Conservation (phyloP, 2,797 vertebrate species). For the Pterois miles region DNA sequence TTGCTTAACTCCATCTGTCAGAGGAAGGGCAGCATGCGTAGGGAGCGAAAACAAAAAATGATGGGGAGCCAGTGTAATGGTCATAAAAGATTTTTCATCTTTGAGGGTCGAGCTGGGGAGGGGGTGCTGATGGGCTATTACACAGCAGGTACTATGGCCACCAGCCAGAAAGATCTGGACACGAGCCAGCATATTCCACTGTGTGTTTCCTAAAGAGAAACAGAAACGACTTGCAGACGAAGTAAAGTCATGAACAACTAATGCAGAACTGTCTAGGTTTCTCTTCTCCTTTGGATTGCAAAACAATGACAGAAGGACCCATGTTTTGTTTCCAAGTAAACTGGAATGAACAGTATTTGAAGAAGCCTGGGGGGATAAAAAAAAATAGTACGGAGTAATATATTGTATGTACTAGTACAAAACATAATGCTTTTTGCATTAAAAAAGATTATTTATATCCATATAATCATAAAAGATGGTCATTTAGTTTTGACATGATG, state of each 20-base stretch:
- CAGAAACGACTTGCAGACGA: slow-evolving; percentile 3
- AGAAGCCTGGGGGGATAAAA: background rate
- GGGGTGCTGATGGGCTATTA: background rate
- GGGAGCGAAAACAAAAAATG: slow-evolving; percentile 75
- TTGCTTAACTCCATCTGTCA: slow-evolving; percentile 72
- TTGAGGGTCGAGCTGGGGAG: slow-evolving; percentile 25
- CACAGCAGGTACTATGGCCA: slow-evolving; percentile 58
- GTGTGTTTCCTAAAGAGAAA: slow-evolving; percentile 3
- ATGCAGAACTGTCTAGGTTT: slow-evolving; percentile 5
- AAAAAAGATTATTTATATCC: background rate
- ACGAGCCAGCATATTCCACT: slow-evolving; percentile 17
- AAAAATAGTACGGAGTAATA: background rate
- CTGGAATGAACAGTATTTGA: background rate
- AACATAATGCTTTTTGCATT: background rate
- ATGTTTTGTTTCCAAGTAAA: slow-evolving; percentile 4
- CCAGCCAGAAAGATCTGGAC: slow-evolving; percentile 39
- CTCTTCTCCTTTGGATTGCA: slow-evolving; percentile 18
- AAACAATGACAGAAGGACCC: slow-evolving; percentile 5
- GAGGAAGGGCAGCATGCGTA: slow-evolving; percentile 69
- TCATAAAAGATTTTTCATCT: slow-evolving; percentile 49
- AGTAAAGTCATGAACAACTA: background rate
- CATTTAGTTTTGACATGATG: background rate
- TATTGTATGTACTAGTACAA: background rate
- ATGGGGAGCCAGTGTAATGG: slow-evolving; percentile 61
- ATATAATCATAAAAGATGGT: background rate